Evolutionary conservation across 64 coral and sea anemone species (phyloP).

Genomic region (Astreopora myriophthalma): DNA sequence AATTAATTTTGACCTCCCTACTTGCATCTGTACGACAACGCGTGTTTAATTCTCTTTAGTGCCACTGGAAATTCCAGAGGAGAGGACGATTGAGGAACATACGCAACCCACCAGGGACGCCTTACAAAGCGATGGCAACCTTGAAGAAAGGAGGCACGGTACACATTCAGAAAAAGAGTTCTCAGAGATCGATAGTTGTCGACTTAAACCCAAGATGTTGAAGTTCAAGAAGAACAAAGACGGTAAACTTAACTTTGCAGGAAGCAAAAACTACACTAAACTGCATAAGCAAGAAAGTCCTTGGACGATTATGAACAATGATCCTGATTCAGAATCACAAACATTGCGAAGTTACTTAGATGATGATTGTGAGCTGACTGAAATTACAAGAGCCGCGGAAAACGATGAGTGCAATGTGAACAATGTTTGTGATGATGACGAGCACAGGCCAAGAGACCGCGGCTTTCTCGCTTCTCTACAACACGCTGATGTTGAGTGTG

Average conservation of each 20-base stretch:
- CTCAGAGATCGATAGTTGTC: neutral
- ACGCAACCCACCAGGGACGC: neutral
- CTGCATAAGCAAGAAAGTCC: neutral
- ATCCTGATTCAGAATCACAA: conserved; percentile 32
- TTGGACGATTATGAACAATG: neutral
- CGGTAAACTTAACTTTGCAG: neutral
- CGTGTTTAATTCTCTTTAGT: neutral
- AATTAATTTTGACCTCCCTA: no score
- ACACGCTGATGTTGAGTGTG: conserved; percentile 21
- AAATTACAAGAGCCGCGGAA: neutral
- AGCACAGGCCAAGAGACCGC: neutral
- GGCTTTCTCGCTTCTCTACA: conserved; percentile 3
- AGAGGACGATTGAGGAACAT: neutral
- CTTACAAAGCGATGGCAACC: neutral
- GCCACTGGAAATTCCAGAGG: neutral
- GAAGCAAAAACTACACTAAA: neutral
- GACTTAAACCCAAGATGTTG: conserved; percentile 4
- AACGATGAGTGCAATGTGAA: neutral
- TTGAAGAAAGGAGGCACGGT: neutral
- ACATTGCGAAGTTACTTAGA: conserved; percentile 4
- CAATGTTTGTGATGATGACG: neutral
- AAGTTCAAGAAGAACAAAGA: conserved; percentile 25
- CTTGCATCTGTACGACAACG: no score
- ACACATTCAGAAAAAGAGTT: neutral
- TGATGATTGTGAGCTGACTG: neutral